Conservation (phyloP, 2,797 vertebrate genomes). For the Channa striata region DNA sequence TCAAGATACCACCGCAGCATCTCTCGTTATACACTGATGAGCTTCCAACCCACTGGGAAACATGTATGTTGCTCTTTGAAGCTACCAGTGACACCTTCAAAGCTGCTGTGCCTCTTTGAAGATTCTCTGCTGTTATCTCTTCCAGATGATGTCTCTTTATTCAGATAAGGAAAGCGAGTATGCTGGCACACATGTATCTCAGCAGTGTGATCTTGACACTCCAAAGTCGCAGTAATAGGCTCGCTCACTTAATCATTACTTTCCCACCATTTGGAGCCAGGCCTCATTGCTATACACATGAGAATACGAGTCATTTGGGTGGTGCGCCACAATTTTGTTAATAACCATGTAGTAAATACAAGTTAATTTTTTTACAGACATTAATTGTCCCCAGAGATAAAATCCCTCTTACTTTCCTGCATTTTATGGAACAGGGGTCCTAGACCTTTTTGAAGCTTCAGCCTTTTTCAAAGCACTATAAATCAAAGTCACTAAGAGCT, state of each 20-base stretch:
- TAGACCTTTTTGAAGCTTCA: too few species aligned
- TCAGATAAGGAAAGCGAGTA: slow-evolving; percentile 67
- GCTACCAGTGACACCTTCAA: slow-evolving; percentile 82
- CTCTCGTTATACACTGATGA: slow-evolving; percentile 63
- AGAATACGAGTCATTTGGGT: background rate
- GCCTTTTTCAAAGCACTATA: too few species aligned
- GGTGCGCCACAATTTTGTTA: background rate
- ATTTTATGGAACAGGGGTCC: background rate
- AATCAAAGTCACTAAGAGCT: too few species aligned
- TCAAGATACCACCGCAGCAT: slow-evolving; percentile 36
- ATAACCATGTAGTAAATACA: too few species aligned
- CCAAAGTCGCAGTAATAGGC: background rate
- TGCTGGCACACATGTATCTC: slow-evolving; percentile 50
- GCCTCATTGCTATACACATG: background rate
- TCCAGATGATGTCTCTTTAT: slow-evolving; percentile 68
- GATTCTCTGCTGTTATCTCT: slow-evolving; percentile 67
- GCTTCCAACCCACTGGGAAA: slow-evolving; percentile 65
- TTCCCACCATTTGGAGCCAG: background rate
- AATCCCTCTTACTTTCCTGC: background rate
- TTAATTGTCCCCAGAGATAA: background rate
- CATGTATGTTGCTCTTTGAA: slow-evolving; percentile 79
- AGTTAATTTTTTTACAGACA: too few species aligned
- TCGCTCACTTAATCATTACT: background rate
- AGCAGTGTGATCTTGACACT: slow-evolving; percentile 5
- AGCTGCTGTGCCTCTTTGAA: slow-evolving; percentile 80